Percentiles rank a stretch among this genome's conserved stretches.
phyloP scores from a whole-genome alignment of 2,113 vertebrate genomes.

The Ictalurus furcatus region DNA sequence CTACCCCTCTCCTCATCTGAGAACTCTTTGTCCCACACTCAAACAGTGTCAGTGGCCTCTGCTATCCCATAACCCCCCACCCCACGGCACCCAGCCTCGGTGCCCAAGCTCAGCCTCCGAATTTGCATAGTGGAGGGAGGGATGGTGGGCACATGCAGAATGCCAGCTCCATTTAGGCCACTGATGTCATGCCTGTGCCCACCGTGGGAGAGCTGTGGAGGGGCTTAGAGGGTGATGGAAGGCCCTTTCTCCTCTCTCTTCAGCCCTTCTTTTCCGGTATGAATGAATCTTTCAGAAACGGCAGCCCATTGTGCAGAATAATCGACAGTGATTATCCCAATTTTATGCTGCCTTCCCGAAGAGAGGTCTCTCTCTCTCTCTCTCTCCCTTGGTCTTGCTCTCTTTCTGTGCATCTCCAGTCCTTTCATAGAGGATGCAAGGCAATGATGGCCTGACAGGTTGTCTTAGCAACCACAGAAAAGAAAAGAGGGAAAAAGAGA shows the following conservation, averaged over 20 bases:
- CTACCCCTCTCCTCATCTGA: slow-evolving; percentile 73
- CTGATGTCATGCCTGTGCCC: slow-evolving; percentile 80
- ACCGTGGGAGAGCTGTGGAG: slow-evolving; percentile 78
- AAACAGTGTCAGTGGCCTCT: slow-evolving; percentile 74
- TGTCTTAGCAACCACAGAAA: slow-evolving; percentile 74
- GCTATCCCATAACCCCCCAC: slow-evolving; percentile 60
- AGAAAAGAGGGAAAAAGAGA: slow-evolving; percentile 37
- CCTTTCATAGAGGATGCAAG: slow-evolving; percentile 62
- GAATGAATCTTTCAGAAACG: slow-evolving; percentile 79
- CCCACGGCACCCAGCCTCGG: slow-evolving; percentile 64
- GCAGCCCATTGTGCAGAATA: slow-evolving; percentile 74
- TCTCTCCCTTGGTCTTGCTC: slow-evolving; percentile 24
- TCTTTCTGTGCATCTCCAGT: slow-evolving; percentile 12
- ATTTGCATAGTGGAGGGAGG: slow-evolving; percentile 54
- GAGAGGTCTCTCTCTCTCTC: slow-evolving; percentile 62
- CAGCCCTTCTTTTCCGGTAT: slow-evolving; percentile 70
- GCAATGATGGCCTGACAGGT: slow-evolving; percentile 68
- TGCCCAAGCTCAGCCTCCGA: slow-evolving; percentile 49
- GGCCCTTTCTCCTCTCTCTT: slow-evolving; percentile 59
- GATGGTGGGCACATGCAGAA: slow-evolving; percentile 69
- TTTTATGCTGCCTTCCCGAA: slow-evolving; percentile 78
- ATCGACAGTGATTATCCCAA: slow-evolving; percentile 78
- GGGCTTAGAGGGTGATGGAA: slow-evolving; percentile 50
- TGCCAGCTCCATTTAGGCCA: slow-evolving; percentile 70
- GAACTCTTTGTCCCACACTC: slow-evolving; percentile 74